Conservation (phyloP, 2,113 vertebrate species). For the Callochromis pleurospilus region DNA sequence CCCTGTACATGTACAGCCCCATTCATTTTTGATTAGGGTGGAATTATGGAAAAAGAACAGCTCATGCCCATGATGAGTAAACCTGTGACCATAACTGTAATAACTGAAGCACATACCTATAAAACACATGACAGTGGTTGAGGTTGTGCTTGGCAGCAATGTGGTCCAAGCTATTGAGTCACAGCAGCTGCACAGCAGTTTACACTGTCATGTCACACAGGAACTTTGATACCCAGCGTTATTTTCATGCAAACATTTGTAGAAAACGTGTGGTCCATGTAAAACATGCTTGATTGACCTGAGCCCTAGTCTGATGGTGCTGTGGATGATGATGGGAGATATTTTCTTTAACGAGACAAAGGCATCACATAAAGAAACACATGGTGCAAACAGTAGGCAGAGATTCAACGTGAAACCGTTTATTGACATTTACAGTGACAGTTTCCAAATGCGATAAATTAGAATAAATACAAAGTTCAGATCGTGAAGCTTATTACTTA, state of each 20-base stretch:
- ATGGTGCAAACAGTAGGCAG: neutral
- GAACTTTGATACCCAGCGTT: conserved; percentile 3
- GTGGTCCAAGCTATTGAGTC: neutral
- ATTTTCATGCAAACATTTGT: neutral
- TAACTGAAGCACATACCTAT: neutral
- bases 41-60: neutral
- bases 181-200: neutral
- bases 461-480: conserved; percentile 49
- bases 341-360: neutral
- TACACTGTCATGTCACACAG: neutral
- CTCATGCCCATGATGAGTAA: neutral
- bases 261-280: neutral
- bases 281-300: neutral
- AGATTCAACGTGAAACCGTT: neutral
- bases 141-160: neutral
- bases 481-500: neutral
- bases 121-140: neutral
- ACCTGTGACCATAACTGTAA: neutral
- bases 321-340: neutral
- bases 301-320: neutral
- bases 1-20: neutral
- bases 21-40: neutral
- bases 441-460: conserved; percentile 24
- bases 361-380: neutral
- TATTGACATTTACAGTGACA: conserved; percentile 30